Evolutionary conservation across 2,113 vertebrate genomes (phyloP), one percentile per base, ranked within the genome.

Genomic region (Rynchops niger): DNA sequence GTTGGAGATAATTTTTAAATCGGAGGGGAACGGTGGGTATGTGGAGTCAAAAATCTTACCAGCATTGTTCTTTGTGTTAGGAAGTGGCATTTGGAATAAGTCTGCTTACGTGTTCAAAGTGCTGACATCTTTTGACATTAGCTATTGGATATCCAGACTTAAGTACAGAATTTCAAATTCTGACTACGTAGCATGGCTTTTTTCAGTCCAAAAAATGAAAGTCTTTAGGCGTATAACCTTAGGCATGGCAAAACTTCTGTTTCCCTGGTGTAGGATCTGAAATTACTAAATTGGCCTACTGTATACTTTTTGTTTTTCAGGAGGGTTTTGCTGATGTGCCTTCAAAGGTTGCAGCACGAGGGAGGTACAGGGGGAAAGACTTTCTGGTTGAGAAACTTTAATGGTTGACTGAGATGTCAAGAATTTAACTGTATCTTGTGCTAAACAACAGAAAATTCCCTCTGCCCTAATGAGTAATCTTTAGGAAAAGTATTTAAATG

Each of bases 21-120:
- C 0, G 3, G 17, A 1, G 1, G 1, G 15, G 9, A 43, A 32
- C 6, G 2, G 11, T 58, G 16, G 25, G 27, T 58, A 38, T 4
- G 4, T 91, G 11, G 21, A 67, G 34, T 70, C 27, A 42, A 74
- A 73, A 19, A 49, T 50, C 5, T 67, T 62, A 9, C 9, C 4
- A 55, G 7, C 1, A 2, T 3, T 61, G 15, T 47, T 38, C 19
- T 43, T 66, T 56, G 40, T 76, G 29, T 30, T 69, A 19, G 15
- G 47, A 45, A 50, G 14, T 30, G 73, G 27, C 14, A 11, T 43
- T 36, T 36, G 27, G 15, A 74, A 3, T 76, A 18, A 34, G 32
- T 47, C 26, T 56, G 4, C 17, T 65, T 47, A 2, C 0, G 0
- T 30, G 3, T 66, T 88, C 9, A 1, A 58, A 53, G 36, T 43